phyloP scores from a whole-genome alignment of 2,888 invertebrate genomes.

The Gibbula magus region DNA sequence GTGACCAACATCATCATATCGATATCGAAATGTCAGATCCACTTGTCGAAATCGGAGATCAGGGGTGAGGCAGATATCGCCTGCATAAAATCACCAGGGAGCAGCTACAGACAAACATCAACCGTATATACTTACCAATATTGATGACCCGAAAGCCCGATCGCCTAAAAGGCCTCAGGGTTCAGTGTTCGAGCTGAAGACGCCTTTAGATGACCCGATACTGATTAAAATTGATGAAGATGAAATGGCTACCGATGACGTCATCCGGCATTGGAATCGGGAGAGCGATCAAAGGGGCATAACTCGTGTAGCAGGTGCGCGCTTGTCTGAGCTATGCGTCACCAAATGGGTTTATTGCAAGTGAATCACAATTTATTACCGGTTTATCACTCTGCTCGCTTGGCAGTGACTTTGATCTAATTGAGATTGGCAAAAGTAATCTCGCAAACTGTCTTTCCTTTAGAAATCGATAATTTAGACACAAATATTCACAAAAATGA shows the following conservation, averaged over 20 bases:
- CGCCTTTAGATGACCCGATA: neutral
- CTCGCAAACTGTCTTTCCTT: no score
- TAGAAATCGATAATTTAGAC: no score
- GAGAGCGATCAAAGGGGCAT: slow-evolving; percentile 24
- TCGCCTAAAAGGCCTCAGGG: neutral
- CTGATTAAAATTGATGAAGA: slow-evolving; percentile 24
- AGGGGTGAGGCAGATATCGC: no score
- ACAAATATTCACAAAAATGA: no score
- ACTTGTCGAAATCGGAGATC: no score
- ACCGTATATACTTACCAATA: neutral
- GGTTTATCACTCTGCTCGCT: no score
- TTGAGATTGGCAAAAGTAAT: no score
- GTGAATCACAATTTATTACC: no score
- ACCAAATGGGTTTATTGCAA: neutral
- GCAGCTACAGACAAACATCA: neutral
- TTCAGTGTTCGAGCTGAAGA: neutral
- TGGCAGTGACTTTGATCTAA: no score
- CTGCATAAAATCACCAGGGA: no score
- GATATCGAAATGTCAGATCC: no score
- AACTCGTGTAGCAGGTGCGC: slow-evolving; percentile 14
- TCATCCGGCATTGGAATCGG: slow-evolving; percentile 26
- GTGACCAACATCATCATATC: no score
- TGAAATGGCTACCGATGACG: slow-evolving; percentile 40
- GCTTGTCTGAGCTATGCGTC: neutral
- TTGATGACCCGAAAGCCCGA: neutral